Evolutionary conservation across 2,113 vertebrate species (phyloP), one percentile per base, ranked within the genome.

Genomic region (Excalfactoria chinensis): DNA sequence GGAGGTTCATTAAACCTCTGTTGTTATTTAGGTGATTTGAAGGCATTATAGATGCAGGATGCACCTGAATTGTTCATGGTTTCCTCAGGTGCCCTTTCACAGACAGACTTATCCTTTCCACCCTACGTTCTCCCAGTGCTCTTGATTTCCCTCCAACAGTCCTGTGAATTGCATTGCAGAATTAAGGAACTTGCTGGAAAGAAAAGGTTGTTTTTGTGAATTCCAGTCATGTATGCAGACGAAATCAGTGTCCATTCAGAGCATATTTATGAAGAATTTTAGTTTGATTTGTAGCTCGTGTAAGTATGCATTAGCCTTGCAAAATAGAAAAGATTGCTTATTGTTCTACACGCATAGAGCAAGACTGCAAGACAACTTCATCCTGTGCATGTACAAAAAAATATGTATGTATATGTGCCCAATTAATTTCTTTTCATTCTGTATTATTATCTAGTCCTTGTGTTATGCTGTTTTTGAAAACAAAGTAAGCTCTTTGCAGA

Each of bases 281-380:
- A 40, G 84, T 87, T 92, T 95, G 84, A 93, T 96, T 96, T 92
- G 84, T 75, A 89, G 77, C 78, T 92, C 91, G 63, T 95, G 63
- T 95, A 94, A 92, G 91, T 84, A 92, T 60, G 60, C 63, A 90
- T 82, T 81, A 92, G 84, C 32, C 67, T 92, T 81, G 71, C 74
- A 96, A 95, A 96, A 94, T 56, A 88, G 91, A 80, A 93, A 88
- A 95, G 92, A 96, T 95, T 96, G 64, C 82, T 89, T 91, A 94
- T 96, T 96, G 93, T 96, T 95, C 88, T 80, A 49, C 59, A 71
- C 70, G 68, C 3, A 7, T 60, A 74, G 60, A 70, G 68, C 43
- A 88, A 83, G 68, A 70, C 84, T 91, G 75, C 59, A 87, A 80
- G 86, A 89, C 79, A 87, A 62, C 86, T 75, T 82, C 77, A 82